Percentiles rank a stretch among this genome's conserved stretches.
Evolutionary conservation across 1,140 invertebrate genomes (phyloP).

Genomic region (Mycetomoellerius zeteki): DNA sequence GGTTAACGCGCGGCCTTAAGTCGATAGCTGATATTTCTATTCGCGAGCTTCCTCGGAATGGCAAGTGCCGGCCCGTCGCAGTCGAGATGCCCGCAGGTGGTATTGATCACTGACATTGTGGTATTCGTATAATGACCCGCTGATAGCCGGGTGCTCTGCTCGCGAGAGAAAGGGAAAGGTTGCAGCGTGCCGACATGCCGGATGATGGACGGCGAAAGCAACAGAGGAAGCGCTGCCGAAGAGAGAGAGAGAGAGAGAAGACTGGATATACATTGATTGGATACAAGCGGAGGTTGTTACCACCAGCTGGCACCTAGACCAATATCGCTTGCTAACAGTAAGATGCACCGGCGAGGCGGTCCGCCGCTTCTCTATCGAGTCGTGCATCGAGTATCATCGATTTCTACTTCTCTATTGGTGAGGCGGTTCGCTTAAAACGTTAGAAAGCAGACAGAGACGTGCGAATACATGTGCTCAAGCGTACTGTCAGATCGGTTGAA

Average conservation of each 20-base stretch:
- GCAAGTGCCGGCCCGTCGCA: conserved; percentile 8
- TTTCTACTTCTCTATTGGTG: conserved; percentile 57
- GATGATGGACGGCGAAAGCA: conserved; percentile 72
- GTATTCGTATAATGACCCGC: conserved; percentile 72
- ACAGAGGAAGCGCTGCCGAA: conserved; percentile 60
- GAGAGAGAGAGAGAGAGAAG: conserved; percentile 20
- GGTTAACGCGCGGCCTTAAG: conserved; percentile 3
- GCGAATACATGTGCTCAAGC: neutral
- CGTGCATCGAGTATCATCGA: conserved; percentile 68
- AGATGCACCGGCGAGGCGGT: conserved; percentile 66
- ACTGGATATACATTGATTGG: conserved; percentile 70
- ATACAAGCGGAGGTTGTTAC: conserved; percentile 71
- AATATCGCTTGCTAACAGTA: conserved; percentile 73
- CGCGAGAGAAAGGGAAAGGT: conserved; percentile 67
- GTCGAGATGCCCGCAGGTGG: conserved; percentile 50
- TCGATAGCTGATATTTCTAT: conserved; percentile 56
- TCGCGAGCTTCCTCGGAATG: conserved; percentile 36
- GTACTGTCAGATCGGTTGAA: conserved; percentile 30
- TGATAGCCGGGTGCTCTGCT: conserved; percentile 56
- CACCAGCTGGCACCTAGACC: conserved; percentile 76
- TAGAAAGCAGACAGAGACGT: conserved; percentile 2
- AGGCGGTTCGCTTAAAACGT: conserved; percentile 44
- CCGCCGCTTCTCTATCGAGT: conserved; percentile 62
- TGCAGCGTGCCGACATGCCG: conserved; percentile 45
- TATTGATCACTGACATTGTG: conserved; percentile 55